Base-by-base conservation (phyloP, 2,113 vertebrate species). In the Climacteris rufus region DNA sequence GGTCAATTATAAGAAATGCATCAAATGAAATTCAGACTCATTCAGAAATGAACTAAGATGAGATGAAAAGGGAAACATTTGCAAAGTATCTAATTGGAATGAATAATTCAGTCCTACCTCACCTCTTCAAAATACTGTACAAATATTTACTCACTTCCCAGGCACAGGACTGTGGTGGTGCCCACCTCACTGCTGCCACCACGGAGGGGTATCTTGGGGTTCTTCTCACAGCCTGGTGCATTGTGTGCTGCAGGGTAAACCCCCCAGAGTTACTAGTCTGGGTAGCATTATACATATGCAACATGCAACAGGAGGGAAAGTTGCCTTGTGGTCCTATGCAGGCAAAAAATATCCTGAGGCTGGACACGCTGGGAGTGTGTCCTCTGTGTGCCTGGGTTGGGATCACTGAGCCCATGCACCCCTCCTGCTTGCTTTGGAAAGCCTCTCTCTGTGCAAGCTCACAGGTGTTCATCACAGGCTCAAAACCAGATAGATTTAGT, bases 1-100 rank as follows among this genome's bases (percentile, higher is more conserved):
- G 92, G 93, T 93, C 94, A 87, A 78, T 95, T 95, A 89, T 42
- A 96, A 96, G 94, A 92, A 89, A 95, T 42, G 60, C 85, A 93
- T 72, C 61, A 80, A 93, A 93, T 65, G 61, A 92, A 92, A 93
- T 92, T 75, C 83, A 90, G 21, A 53, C 72, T 93, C 88, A 86
- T 94, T 96, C 83, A 84, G 83, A 78, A 95, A 83, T 84, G 69
- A 97, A 95, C 94, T 74, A 90, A 95, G 92, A 96, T 33, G 40
- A 78, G 76, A 85, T 82, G 8, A 54, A 88, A 86, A 75, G 56
- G 71, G 86, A 93, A 93, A 94, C 80, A 65, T 90, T 96, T 90
- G 56, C 80, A 68, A 95, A 90, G 64, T 57, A 79, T 64, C 74
- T 93, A 74, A 89, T 87, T 90, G 49, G 56, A 57, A 77, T 78